Conservation (phyloP, 2,797 vertebrate species). For the Tragopan temminckii region DNA sequence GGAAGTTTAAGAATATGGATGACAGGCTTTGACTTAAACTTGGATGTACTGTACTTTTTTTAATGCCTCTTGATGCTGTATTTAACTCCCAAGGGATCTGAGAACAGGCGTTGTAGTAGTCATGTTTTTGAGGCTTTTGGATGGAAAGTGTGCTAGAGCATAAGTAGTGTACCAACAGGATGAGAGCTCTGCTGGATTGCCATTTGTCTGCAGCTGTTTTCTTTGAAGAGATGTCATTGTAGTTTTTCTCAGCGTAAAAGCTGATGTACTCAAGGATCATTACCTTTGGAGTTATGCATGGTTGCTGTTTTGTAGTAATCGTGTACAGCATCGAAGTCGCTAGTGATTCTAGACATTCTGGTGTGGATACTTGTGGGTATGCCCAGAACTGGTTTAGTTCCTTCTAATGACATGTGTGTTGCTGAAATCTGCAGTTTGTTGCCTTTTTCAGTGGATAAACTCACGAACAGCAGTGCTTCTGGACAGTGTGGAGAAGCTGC, state of each 20-base stretch:
- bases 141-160: background rate
- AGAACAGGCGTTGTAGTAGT: background rate
- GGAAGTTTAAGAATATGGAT: background rate
- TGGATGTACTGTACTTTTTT: background rate
- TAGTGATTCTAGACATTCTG: background rate
- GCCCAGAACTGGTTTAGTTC: background rate
- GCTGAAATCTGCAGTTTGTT: background rate
- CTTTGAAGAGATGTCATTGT: background rate
- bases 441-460: constrained; percentile 92
- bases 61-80: background rate
- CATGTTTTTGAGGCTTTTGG: background rate
- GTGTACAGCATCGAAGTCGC: background rate
- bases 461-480: constrained; percentile 92
- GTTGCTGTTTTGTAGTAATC: background rate
- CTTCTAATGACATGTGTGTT: accelerated
- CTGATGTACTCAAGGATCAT: background rate
- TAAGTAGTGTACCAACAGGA: background rate
- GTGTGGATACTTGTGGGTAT: accelerated
- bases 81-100: background rate
- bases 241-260: background rate
- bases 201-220: background rate
- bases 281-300: accelerated
- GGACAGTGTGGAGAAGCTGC: constrained; percentile 94
- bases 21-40: background rate
- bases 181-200: background rate